Evolutionary conservation across 2,113 vertebrate species (phyloP).

Genomic region (Lethenteron reissneri): DNA sequence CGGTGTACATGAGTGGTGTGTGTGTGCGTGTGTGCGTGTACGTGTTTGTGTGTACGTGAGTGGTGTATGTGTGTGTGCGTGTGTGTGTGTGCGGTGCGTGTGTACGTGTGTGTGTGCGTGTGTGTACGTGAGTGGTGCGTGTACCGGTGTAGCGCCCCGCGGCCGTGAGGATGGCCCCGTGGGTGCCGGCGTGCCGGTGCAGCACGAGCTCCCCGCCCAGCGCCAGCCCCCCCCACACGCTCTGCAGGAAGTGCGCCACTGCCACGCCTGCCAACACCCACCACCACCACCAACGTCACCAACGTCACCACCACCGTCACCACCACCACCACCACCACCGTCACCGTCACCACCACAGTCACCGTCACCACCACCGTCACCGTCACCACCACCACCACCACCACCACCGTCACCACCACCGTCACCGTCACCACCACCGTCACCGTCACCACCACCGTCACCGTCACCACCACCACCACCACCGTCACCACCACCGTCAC

Average conservation of each 20-base stretch:
- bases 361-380: not conserved
- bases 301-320: not conserved
- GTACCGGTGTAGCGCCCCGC: conserved; percentile 54
- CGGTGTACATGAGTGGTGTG: too few relatives aligned
- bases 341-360: not conserved
- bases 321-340: not conserved
- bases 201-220: conserved; percentile 60
- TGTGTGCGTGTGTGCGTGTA: too few relatives aligned
- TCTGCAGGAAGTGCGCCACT: conserved; percentile 57
- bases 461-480: not conserved
- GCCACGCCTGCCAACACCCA: conserved; percentile 31
- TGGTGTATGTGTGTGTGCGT: too few relatives aligned
- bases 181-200: conserved; percentile 52
- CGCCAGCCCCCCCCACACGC: conserved; percentile 39
- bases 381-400: not conserved
- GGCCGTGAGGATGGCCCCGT: conserved; percentile 48
- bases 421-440: not conserved
- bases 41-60: too few relatives aligned
- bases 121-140: not conserved
- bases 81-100: not conserved
- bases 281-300: not conserved
- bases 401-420: not conserved
- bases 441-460: not conserved
- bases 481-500: not conserved
- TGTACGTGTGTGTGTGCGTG: too few relatives aligned